phyloP scores from a whole-genome alignment of 2,797 vertebrate species.

The Spheniscus humboldti region DNA sequence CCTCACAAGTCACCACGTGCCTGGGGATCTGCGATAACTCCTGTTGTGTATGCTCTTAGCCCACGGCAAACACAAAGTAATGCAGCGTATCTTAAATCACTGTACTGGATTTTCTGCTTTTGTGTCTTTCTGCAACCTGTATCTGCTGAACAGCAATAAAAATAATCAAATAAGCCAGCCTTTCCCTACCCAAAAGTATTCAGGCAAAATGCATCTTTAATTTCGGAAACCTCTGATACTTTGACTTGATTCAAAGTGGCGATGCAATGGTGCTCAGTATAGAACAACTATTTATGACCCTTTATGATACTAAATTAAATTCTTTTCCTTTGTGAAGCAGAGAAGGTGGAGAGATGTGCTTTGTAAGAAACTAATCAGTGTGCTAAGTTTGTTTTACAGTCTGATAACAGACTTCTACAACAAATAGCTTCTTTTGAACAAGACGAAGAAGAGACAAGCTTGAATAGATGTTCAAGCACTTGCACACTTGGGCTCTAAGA shows the following conservation, averaged over 20 bases:
- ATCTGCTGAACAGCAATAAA: conserved; percentile 24
- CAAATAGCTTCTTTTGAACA: background rate
- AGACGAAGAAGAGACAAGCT: background rate
- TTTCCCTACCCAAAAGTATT: background rate
- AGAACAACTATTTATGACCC: background rate
- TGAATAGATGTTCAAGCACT: background rate
- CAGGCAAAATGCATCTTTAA: background rate
- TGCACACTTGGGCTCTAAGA: background rate
- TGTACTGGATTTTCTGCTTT: conserved; percentile 16
- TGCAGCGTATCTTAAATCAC: conserved; percentile 36
- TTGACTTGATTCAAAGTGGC: background rate
- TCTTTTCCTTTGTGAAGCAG: background rate
- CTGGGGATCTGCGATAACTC: background rate
- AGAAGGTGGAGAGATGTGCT: background rate
- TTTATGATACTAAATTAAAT: background rate
- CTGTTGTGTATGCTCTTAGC: background rate
- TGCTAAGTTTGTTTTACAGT: background rate
- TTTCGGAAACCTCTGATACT: background rate
- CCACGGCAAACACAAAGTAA: conserved; percentile 28
- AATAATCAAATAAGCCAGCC: background rate
- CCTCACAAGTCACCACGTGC: conserved; percentile 45
- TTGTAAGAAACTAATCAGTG: background rate
- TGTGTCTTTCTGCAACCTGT: background rate
- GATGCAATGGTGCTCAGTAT: background rate
- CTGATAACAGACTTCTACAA: background rate